A percentile compares a stretch with the other conserved stretches of the same genome.
Conservation (phyloP, 2,797 vertebrate species). For the Atherinosoma microstoma region DNA sequence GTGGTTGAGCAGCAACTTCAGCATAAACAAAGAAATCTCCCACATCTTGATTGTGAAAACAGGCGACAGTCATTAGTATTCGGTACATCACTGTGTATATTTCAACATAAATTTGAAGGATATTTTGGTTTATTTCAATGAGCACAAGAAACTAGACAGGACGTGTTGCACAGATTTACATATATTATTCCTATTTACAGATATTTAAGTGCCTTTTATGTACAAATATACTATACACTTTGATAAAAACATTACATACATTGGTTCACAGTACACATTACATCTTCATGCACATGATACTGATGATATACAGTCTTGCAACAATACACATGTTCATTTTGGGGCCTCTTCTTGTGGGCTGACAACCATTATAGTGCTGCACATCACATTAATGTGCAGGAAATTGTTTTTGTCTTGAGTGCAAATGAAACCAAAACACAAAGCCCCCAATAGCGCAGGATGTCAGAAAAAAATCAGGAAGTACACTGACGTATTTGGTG, state of each 20-base stretch:
- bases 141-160: constrained; percentile 43
- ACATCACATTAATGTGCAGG: constrained; percentile 35
- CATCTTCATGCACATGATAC: neutral
- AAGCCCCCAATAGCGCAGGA: constrained; percentile 35
- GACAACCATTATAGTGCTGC: constrained; percentile 5
- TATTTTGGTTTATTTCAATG: constrained; percentile 47
- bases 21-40: constrained; percentile 24
- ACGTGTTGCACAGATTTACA: constrained; percentile 57
- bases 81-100: constrained; percentile 40
- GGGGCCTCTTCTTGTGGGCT: constrained; percentile 10
- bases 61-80: constrained; percentile 28
- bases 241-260: constrained; percentile 1
- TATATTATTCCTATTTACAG: constrained; percentile 72
- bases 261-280: neutral
- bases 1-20: constrained; percentile 26
- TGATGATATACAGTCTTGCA: constrained; percentile 12
- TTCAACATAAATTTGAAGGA: constrained; percentile 44
- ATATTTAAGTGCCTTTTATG: constrained; percentile 47
- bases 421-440: constrained; percentile 44
- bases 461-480: constrained; percentile 54
- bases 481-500: constrained; percentile 41
- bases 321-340: constrained; percentile 9
- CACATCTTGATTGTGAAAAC: constrained; percentile 15
- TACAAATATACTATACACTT: constrained; percentile 49
- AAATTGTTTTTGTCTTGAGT: constrained; percentile 54